Evolutionary conservation across 2,113 vertebrate species (phyloP), one percentile per base, ranked within the genome.

Genomic region (Peromyscus polionotus): DNA sequence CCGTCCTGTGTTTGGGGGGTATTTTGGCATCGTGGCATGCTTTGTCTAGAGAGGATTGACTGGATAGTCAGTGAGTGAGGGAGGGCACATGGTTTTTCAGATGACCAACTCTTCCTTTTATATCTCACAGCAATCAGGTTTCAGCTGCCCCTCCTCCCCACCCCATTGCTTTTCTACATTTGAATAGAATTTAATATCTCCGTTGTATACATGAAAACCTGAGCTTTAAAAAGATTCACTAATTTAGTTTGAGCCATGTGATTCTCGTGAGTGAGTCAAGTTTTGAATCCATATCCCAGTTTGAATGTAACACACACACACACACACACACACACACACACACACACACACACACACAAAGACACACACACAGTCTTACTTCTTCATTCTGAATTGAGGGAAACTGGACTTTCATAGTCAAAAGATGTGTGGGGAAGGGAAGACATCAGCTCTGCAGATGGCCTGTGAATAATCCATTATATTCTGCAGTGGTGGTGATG

Each of bases 151-250:
- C 36, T 65, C n/a, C 26, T 8, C 48, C 48, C 48, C 48, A 48
- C 51, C 65, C 85, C 51, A 36, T 91, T 36, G 65, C 33, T 88
- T 94, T 91, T 72, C 67, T 91, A 5, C 88, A 42, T n/a, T 75
- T 81, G 77, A 45, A 76, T 83, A 77, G 65, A 80, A 54, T 91
- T 83, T 48, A 92, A 63, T 76, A 48, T 87, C 20, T 95, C 7
- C n/a, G 14, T 84, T 95, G 73, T 84, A 19, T 10, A 90, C 84
- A 45, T 19, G 86, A 96, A 76, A 93, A 79, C 39, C 84, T 88
- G 26, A 75, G 67, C 73, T 96, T 90, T 48, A 91, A 61, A 13
- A 57, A 89, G 48, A 75, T 88, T 54, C 33, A 54, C 72, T 68
- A 68, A 28, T 61, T 77, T 75, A 91, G 61, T 86, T 67, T 89